These are phyloP conservation scores for Gymnosoma rotundatum DNA, from an alignment of 2,888 invertebrate genomes.

Conservation along the genomic window DNA sequence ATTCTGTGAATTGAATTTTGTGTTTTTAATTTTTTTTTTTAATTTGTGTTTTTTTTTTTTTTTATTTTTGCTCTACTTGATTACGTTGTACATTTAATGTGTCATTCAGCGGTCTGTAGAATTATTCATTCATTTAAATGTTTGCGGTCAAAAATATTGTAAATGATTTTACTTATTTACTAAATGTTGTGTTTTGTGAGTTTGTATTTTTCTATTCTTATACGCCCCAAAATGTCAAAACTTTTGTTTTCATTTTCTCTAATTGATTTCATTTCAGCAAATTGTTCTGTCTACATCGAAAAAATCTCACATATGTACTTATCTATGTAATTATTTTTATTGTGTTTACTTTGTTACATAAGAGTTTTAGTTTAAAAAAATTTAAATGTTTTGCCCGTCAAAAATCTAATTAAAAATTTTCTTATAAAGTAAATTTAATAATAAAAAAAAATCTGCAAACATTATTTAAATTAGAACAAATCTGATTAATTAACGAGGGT, in stretches of 20 bases:
- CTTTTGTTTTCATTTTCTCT: constrained; percentile 61
- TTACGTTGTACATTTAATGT: constrained; percentile 36
- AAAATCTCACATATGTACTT: constrained; percentile 29
- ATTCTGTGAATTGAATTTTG: constrained; percentile 40
- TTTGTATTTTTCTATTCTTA: constrained; percentile 26
- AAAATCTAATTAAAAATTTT: neutral
- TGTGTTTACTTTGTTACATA: neutral
- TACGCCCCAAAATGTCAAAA: constrained; percentile 64
- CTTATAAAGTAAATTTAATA: constrained; percentile 1
- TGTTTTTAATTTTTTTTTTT: constrained; percentile 31
- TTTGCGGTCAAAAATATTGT: constrained; percentile 31
- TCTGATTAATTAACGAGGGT: constrained; percentile 62
- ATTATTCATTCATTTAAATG: constrained; percentile 54
- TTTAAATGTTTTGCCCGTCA: neutral
- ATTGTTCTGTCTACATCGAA: constrained; percentile 22
- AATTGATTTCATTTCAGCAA: constrained; percentile 52
- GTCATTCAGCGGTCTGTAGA: constrained; percentile 27
- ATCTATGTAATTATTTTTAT: constrained; percentile 10
- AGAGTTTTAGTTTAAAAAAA: constrained; percentile 1
- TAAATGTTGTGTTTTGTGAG: constrained; percentile 27
- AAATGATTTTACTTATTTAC: constrained; percentile 34
- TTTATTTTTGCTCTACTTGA: constrained; percentile 35
- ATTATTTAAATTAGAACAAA: constrained; percentile 62
- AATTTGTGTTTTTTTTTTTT: constrained; percentile 3
- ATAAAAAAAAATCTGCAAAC: constrained; percentile 30